Evolutionary conservation across 2,797 vertebrate species (phyloP).

Genomic region (Pseudomugil tenellus): DNA sequence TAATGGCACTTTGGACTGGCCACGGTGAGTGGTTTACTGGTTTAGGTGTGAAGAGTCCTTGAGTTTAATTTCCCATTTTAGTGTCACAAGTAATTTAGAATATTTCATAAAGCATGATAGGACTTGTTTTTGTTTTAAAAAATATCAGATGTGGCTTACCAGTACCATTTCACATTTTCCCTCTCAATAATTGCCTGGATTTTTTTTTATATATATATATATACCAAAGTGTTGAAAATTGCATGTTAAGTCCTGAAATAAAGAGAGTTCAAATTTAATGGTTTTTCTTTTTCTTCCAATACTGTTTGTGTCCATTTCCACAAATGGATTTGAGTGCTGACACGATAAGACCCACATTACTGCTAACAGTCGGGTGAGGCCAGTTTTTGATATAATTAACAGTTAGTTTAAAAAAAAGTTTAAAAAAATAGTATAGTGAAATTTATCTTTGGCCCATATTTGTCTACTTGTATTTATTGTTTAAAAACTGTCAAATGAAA

Average conservation of each 20-base stretch:
- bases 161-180: not conserved
- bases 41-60: slow-evolving; percentile 32
- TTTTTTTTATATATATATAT: too few relatives aligned
- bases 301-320: not conserved
- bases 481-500: too few relatives aligned
- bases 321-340: not conserved
- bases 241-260: not conserved
- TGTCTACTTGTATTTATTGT: too few relatives aligned
- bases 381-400: not conserved
- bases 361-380: not conserved
- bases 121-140: not conserved
- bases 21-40: slow-evolving; percentile 45
- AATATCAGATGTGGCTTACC: not conserved
- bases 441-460: too few relatives aligned
- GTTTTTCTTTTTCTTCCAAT: not conserved
- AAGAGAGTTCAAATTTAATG: not conserved
- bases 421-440: not conserved
- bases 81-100: not conserved
- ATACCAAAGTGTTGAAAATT: not conserved
- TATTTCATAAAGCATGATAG: not conserved
- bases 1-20: slow-evolving; percentile 68
- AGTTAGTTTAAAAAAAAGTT: too few relatives aligned
- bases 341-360: not conserved
- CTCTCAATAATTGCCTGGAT: not conserved
- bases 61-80: not conserved